Evolutionary conservation across 2,888 invertebrate genomes (phyloP), one percentile per base, ranked within the genome.

Genomic region (Drosophila nigritarsus): DNA sequence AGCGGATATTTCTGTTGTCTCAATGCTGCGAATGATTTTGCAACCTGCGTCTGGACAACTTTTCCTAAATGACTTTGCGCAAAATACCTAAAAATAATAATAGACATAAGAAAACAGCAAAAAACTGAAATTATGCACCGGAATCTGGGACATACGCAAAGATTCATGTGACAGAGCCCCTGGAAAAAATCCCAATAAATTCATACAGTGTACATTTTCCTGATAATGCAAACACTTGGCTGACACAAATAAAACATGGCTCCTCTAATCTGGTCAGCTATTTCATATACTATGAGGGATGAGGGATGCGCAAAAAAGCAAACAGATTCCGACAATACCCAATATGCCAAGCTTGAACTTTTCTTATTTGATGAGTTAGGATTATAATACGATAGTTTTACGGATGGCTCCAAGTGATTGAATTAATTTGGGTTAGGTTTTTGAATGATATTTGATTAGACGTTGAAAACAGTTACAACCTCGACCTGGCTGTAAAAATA

Each of bases 41-140:
- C 76, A 58, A 58, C 38, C 32, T 34, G 40, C 45, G 53, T 32
- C 34, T 70, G 54, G 66, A 64, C 82, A 79, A 75, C 70, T 82
- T 82, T 82, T 82, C 70, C 78, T 8, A 71, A 75, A 84, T 83
- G 82, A 83, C 63, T 55, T 32, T 60, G 78, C 82, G 78, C 30
- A 70, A 84, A 83, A 69, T 65, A 29, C 27, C 40, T 29, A 13
- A 48, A 49, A 62, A 50, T n/a, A 20, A 62, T 68, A 24, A 8
- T 3, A 13, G 7, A 45, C 48, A 13, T 6, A 18, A 65, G 36
- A n/a, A 18, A 29, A 29, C 6, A 36, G 18, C 7, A 45, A 51
- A 29, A 11, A 59, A 36, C 29, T 18, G 27, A 73, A 69, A 63
- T 59, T 62, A 69, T 68, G 58, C 73, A 65, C 36, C 55, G 34